Evolutionary conservation across 2,113 vertebrate genomes (phyloP).

Genomic region (Epinephelus fuscoguttatus): DNA sequence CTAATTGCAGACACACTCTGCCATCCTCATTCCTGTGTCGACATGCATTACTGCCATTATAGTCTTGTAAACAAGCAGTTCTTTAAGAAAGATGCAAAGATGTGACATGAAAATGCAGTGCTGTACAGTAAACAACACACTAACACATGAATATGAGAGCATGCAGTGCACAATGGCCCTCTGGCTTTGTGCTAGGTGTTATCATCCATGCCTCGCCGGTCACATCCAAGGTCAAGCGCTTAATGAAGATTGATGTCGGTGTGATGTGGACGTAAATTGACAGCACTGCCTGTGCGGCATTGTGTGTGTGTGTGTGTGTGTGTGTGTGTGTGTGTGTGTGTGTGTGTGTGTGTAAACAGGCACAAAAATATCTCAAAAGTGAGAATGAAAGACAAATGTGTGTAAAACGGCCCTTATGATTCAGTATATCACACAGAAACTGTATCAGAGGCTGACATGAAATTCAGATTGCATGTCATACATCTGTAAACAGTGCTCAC

Average conservation of each 20-base stretch:
- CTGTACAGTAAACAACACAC: background rate
- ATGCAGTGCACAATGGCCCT: constrained; percentile 3
- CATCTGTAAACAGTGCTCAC: constrained; percentile 17
- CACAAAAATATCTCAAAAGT: background rate
- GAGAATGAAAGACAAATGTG: background rate
- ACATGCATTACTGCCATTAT: background rate
- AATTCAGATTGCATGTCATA: background rate
- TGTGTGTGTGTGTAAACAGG: constrained; percentile 43
- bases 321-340: constrained; percentile 22
- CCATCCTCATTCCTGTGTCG: background rate
- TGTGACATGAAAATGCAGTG: background rate
- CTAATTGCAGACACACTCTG: constrained; percentile 2
- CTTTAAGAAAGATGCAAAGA: background rate
- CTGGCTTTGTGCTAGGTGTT: constrained; percentile 23
- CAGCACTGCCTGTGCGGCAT: constrained; percentile 26
- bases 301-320: constrained; percentile 14
- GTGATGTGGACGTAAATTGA: constrained; percentile 48
- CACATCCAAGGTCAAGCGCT: constrained; percentile 63
- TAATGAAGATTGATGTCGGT: constrained; percentile 72
- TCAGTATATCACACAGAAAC: background rate
- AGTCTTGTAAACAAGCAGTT: constrained; percentile 22
- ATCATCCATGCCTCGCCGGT: constrained; percentile 43
- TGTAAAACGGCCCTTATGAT: background rate
- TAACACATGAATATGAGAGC: background rate
- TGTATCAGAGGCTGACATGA: background rate